These are phyloP conservation scores for Menura novaehollandiae DNA, from an alignment of 2,113 vertebrate species.

Conservation along the genomic window DNA sequence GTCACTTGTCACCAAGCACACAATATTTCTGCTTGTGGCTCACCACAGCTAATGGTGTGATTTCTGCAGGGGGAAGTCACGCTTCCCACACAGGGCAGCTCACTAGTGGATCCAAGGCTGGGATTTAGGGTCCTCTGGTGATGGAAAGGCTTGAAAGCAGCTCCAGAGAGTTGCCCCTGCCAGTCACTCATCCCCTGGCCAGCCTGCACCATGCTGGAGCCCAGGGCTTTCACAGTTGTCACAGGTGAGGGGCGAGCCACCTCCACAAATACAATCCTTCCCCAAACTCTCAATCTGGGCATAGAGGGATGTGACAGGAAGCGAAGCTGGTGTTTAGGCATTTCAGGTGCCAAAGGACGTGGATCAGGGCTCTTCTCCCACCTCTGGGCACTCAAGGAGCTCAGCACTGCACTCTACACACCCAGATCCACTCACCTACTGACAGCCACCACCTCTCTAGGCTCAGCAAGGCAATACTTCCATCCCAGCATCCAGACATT, in stretches of 20 bases:
- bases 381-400: fast-evolving
- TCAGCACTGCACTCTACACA: fast-evolving
- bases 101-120: background rate
- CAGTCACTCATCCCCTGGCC: background rate
- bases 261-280: background rate
- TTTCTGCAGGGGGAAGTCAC: fast-evolving
- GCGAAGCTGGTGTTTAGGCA: background rate
- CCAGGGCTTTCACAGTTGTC: fast-evolving
- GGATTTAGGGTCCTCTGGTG: background rate
- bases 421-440: fast-evolving
- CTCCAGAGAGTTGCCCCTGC: background rate
- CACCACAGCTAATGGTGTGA: fast-evolving
- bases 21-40: background rate
- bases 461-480: background rate
- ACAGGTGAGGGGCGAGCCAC: background rate
- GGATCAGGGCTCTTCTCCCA: background rate
- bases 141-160: background rate
- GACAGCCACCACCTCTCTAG: fast-evolving
- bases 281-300: background rate
- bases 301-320: fast-evolving
- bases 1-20: background rate
- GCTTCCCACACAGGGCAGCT: background rate
- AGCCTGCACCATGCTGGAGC: background rate
- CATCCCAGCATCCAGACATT: background rate
- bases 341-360: fast-evolving